Conservation (phyloP, 2,113 vertebrate species). For the Amphilophus citrinellus region DNA sequence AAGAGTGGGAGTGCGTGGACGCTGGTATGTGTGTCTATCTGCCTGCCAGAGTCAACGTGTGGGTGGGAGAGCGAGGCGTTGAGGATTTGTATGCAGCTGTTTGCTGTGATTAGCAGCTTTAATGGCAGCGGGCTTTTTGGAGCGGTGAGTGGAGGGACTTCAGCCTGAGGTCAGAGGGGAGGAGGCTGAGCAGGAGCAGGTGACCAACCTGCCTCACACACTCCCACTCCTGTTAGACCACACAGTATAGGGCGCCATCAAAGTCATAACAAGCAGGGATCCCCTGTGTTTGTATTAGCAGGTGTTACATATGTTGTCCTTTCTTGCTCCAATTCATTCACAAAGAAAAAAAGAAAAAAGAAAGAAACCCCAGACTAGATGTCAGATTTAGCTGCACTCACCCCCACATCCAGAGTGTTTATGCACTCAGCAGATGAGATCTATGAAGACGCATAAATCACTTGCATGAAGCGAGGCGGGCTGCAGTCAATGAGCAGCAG, state of each 20-base stretch:
- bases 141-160: slow-evolving; percentile 50
- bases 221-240: slow-evolving; percentile 56
- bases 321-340: slow-evolving; percentile 17
- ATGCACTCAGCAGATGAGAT: slow-evolving; percentile 2
- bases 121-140: slow-evolving; percentile 62
- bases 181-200: slow-evolving; percentile 43
- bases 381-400: slow-evolving; percentile 16
- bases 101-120: slow-evolving; percentile 71
- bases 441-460: slow-evolving; percentile 18
- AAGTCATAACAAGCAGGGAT: slow-evolving; percentile 11
- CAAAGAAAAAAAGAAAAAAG: neutral
- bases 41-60: slow-evolving; percentile 54
- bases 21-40: slow-evolving; percentile 37
- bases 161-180: slow-evolving; percentile 50
- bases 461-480: slow-evolving; percentile 5
- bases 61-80: slow-evolving; percentile 55
- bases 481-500: slow-evolving; percentile 31
- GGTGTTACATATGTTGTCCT: slow-evolving; percentile 29
- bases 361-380: neutral
- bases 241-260: slow-evolving; percentile 35
- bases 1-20: slow-evolving; percentile 56
- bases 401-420: neutral
- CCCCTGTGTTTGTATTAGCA: slow-evolving; percentile 18
- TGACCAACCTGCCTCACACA: slow-evolving; percentile 35
- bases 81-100: slow-evolving; percentile 79